Base-by-base conservation (phyloP, 1,140 invertebrate genomes). In the Theocolax elegans region DNA sequence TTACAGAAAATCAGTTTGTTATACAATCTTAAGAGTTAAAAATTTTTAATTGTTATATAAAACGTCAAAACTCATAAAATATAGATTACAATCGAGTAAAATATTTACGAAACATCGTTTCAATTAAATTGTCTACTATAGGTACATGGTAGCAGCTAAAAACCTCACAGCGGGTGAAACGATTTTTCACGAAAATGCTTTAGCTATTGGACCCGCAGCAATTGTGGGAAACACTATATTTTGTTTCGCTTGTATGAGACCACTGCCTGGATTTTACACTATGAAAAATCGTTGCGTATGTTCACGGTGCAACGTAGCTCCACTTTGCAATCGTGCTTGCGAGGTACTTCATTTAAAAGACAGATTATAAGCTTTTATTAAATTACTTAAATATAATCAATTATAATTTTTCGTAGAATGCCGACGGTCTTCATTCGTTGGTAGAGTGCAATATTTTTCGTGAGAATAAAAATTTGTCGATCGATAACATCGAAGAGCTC, bases 191-290 rank as follows among this genome's bases (percentile, higher is more conserved):
- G 90, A 92, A 46, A 80, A 86, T 31, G 88, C 90, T 1, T 75
- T 89, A 13, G 84, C 87, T 0, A 79, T 91, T n/a, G 90, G 90
- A 10, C 89, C 89, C 1, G 85, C 81, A 54, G 85, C 81, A 54
- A 35, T 19, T n/a, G 78, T 79, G 17, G 83, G 85, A 25, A 83
- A 86, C 0, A 78, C 83, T n/a, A 80, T 87, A 0, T 77, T 91
- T 0, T 92, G 91, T 72, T 87, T 91, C 68, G 87, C 87, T 49
- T 92, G 91, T 74, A 83, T 87, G 72, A 79, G 86, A 46, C 80
- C 83, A 0, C 74, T 89, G 79, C 72, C 86, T 76, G 73, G 68
- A 12, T 46, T 10, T 10, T 19, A 46, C 19, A 6, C 67, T 38
- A 35, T 25, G 48, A 31, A 48, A 17, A 1, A 29, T 59, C 17